Conservation (phyloP, 2,797 vertebrate genomes). For the Staurois parvus region DNA sequence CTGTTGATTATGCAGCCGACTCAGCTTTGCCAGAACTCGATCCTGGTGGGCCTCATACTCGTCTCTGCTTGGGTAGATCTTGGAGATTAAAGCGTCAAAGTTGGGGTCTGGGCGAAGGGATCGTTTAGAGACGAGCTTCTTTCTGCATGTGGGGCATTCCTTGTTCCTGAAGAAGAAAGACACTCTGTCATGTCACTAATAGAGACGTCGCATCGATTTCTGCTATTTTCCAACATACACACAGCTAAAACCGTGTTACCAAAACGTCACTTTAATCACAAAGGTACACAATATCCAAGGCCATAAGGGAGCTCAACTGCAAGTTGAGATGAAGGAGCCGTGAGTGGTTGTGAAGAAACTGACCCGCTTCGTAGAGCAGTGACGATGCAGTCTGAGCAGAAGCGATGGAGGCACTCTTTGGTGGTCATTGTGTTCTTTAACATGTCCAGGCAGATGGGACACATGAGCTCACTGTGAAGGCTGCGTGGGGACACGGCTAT, state of each 20-base stretch:
- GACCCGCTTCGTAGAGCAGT: conserved; percentile 89
- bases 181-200: no score
- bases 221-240: no score
- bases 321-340: no score
- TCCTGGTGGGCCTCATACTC: conserved; percentile 93
- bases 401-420: conserved; percentile 92
- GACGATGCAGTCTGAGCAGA: conserved; percentile 91
- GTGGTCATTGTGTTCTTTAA: conserved; percentile 94
- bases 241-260: no score
- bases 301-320: no score
- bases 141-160: conserved; percentile 91
- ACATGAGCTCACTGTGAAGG: conserved; percentile 92
- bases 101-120: conserved; percentile 89
- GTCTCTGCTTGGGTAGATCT: conserved; percentile 91
- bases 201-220: no score
- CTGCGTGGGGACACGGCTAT: conserved; percentile 89
- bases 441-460: conserved; percentile 94
- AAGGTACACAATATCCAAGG: no score
- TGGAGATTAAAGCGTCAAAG: conserved; percentile 91
- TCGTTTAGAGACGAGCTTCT: conserved; percentile 90
- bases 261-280: no score
- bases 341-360: neutral
- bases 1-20: conserved; percentile 88
- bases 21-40: conserved; percentile 86
- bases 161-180: conserved; percentile 81